These are phyloP conservation scores for Tiphia femorata DNA, from an alignment of 2,888 invertebrate genomes.

Conservation along the genomic window DNA sequence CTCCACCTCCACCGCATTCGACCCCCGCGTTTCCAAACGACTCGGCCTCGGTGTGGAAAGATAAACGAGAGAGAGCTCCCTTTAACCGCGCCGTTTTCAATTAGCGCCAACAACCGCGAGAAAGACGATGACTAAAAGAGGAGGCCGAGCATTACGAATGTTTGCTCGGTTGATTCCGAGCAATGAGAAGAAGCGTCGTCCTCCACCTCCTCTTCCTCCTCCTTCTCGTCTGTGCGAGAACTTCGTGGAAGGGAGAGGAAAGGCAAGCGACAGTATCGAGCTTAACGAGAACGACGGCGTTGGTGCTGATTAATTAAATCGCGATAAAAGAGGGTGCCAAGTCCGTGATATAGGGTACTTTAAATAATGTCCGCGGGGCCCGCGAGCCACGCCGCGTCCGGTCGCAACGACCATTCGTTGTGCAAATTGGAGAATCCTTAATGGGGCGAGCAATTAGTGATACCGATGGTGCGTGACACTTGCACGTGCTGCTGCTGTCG, in stretches of 20 bases:
- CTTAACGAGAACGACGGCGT: slow-evolving; percentile 2
- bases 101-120: no score
- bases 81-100: no score
- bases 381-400: slow-evolving; percentile 9
- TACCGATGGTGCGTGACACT: slow-evolving; percentile 42
- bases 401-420: slow-evolving; percentile 48
- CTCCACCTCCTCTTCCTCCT: background rate
- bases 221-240: background rate
- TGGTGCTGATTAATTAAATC: slow-evolving; percentile 22
- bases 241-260: no score
- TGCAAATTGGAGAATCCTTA: slow-evolving; percentile 51
- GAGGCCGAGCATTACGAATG: no score
- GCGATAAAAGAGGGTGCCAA: slow-evolving; percentile 29
- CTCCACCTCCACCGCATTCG: no score
- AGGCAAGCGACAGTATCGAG: background rate
- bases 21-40: no score
- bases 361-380: slow-evolving; percentile 35
- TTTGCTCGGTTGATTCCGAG: no score
- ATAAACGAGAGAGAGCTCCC: no score
- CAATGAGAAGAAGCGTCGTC: no score
- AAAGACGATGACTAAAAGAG: no score
- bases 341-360: slow-evolving; percentile 40
- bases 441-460: slow-evolving; percentile 49
- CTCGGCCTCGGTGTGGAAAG: no score
- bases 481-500: slow-evolving; percentile 26